Conservation (phyloP, 2,888 invertebrate species). For the Lasioglossum oenotherae region DNA sequence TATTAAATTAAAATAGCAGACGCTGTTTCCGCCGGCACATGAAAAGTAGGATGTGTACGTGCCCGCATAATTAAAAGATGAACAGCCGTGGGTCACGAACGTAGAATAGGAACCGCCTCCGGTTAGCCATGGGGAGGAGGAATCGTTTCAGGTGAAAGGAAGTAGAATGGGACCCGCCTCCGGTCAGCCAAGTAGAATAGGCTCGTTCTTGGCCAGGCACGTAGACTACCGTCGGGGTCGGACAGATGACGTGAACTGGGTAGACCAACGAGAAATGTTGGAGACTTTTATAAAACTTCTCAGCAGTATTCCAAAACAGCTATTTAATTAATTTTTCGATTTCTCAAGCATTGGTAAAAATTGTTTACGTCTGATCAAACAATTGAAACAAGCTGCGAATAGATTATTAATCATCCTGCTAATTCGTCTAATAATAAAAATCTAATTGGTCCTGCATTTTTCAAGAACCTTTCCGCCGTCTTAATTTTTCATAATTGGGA, state of each 20-base stretch:
- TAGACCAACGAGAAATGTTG: not conserved
- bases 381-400: not conserved
- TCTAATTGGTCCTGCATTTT: not conserved
- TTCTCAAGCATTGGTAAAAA: not conserved
- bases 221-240: not conserved
- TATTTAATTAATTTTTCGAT: not conserved
- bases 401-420: not conserved
- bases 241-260: not conserved
- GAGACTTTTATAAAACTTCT: not conserved
- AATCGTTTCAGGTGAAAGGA: not conserved
- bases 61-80: slow-evolving; percentile 3
- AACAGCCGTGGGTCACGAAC: not conserved
- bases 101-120: not conserved
- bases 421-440: no score
- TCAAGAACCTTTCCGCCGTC: not conserved
- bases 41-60: not conserved
- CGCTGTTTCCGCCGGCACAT: not conserved
- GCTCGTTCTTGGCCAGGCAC: not conserved
- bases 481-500: not conserved
- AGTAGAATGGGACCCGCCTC: slow-evolving; percentile 8
- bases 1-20: not conserved
- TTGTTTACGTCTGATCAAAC: not conserved
- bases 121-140: not conserved
- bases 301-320: not conserved
- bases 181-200: slow-evolving; percentile 8